Evolutionary conservation across 1,140 invertebrate genomes (phyloP), one percentile per base, ranked within the genome.

Genomic region (Ceratina australensis): DNA sequence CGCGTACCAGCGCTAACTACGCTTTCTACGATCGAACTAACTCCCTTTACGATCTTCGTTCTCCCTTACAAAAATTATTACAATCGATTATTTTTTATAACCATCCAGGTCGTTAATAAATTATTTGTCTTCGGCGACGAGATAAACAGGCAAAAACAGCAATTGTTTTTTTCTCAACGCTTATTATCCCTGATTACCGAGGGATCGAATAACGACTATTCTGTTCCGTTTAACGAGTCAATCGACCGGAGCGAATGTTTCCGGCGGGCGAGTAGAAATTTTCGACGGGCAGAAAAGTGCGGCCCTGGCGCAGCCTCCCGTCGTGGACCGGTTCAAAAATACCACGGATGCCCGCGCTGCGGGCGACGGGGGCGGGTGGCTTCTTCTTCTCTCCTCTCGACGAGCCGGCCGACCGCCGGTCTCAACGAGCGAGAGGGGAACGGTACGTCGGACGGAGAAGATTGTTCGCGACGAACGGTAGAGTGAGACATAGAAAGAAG

Each of bases 241-340:
- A 50, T 28, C 20, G 24, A 12, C 20, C 5, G 16, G 52, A 26
- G 24, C 54, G 56, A 15, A 4, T 16, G 20, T 16, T 63, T 50
- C 47, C 50, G 15, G 8, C n/a, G 16, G 1, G 28, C 28, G 28
- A n/a, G 13, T 26, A n/a, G 26, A 52, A 81, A 84, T 81, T 80
- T 85, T 20, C 22, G n/a, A 1, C 20, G 16, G 16, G 63, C 18
- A 78, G 79, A 84, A 85, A 83, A 87, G 87, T 90, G 87, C 90
- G 91, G 89, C 88, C 89, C 89, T 90, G 90, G 72, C 72, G 66
- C 77, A 89, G 82, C 88, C 89, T 90, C 87, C 88, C 87, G 85
- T 87, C 89, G 87, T 91, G 90, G 91, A 92, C 90, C 90, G 90
- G 90, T 92, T 91, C 90, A 92, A 92, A 92, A 92, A 92, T 92